phyloP scores from a whole-genome alignment of 2,113 vertebrate genomes.

The Oryzias melastigma region DNA sequence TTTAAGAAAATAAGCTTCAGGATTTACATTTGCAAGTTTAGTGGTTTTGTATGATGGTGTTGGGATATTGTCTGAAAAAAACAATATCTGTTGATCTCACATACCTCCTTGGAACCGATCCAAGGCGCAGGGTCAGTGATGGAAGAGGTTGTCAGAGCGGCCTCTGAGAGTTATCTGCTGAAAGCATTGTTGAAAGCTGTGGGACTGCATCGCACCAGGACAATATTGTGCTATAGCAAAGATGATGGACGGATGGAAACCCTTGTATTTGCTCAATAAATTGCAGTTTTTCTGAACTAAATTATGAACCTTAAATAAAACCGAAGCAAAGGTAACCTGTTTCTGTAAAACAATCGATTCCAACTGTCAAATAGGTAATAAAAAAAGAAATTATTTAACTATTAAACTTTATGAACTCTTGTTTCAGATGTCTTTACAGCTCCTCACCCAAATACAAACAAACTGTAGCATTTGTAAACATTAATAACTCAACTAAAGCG shows the following conservation, averaged over 20 bases:
- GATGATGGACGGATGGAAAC: constrained; percentile 4
- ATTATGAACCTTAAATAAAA: too few species aligned
- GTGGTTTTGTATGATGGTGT: too few species aligned
- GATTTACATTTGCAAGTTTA: too few species aligned
- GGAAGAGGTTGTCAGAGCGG: constrained; percentile 20
- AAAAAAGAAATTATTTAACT: too few species aligned
- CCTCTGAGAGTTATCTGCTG: constrained; percentile 28
- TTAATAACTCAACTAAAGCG: constrained; percentile 50
- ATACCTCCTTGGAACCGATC: constrained; percentile 2
- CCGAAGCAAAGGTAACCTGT: too few species aligned
- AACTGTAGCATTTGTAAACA: constrained; percentile 51
- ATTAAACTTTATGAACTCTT: too few species aligned
- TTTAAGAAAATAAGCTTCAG: too few species aligned
- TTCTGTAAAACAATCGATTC: too few species aligned
- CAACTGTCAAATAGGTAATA: too few species aligned
- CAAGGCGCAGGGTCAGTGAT: constrained; percentile 12
- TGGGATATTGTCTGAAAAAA: too few species aligned
- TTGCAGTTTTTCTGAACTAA: too few species aligned
- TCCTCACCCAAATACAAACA: constrained; percentile 53
- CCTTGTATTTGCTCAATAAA: neutral
- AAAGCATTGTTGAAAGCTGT: constrained; percentile 37
- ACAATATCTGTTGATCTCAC: neutral
- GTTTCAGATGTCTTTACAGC: constrained; percentile 27
- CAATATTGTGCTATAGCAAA: constrained; percentile 1
- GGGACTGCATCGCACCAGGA: constrained; percentile 13